Conservation (phyloP, 2,113 vertebrate species). For the Amazona vittata region DNA sequence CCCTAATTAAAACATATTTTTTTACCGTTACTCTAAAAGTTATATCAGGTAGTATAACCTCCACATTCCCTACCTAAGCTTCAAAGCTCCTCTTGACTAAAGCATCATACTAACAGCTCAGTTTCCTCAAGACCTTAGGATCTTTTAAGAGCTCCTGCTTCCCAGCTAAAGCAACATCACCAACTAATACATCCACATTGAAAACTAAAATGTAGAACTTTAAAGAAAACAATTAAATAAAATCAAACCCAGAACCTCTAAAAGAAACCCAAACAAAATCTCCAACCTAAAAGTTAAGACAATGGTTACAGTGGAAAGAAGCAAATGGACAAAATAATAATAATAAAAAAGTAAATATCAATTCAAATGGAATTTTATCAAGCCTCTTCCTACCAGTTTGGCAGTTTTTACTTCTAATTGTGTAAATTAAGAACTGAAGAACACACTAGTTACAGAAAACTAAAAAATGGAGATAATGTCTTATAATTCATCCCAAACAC, state of each 20-base stretch:
- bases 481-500: background rate
- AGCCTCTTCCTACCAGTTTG: background rate
- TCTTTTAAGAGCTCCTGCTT: background rate
- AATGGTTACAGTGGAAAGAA: background rate
- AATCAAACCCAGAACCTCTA: background rate
- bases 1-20: background rate
- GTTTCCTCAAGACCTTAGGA: background rate
- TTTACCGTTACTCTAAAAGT: background rate
- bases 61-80: background rate
- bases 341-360: background rate
- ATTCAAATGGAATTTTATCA: background rate
- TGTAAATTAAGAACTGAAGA: background rate
- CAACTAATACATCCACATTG: background rate
- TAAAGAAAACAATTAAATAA: background rate
- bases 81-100: background rate
- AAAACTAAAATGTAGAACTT: background rate
- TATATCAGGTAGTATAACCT: background rate
- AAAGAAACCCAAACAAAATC: background rate
- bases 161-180: background rate
- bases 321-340: background rate
- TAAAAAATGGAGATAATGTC: background rate
- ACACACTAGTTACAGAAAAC: background rate
- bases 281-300: background rate
- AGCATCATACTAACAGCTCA: background rate
- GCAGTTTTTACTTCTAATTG: background rate